These are phyloP conservation scores for Druceiella hillmani DNA, from an alignment of 2,888 invertebrate genomes.

Conservation along the genomic window DNA sequence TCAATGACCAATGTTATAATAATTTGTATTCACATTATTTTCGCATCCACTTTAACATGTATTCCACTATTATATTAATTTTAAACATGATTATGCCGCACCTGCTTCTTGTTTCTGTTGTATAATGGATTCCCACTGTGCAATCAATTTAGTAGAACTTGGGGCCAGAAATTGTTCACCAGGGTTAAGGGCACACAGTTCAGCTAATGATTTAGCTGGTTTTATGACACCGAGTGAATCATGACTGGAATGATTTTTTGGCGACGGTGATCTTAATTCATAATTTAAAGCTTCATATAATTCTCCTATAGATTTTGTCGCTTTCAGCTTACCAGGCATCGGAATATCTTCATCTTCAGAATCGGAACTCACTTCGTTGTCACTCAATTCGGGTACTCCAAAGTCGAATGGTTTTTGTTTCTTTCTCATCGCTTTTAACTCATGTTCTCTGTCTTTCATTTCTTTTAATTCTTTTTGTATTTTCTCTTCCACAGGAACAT, in stretches of 20 bases:
- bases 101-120: constrained; percentile 56
- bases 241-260: constrained; percentile 41
- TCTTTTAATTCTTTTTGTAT: constrained; percentile 83
- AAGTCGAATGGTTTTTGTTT: constrained; percentile 58
- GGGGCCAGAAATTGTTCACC: constrained; percentile 60
- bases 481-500: constrained; percentile 81
- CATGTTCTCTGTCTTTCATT: constrained; percentile 76
- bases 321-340: constrained; percentile 55
- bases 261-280: constrained; percentile 44
- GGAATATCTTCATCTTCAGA: constrained; percentile 56
- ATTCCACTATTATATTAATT: constrained; percentile 5
- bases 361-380: constrained; percentile 52
- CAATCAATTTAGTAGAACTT: constrained; percentile 66
- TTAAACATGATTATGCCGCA: constrained; percentile 34
- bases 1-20: too few species aligned
- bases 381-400: constrained; percentile 52
- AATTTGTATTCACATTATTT: too few species aligned
- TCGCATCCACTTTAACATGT: constrained; percentile 9
- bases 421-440: constrained; percentile 65
- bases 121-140: constrained; percentile 77
- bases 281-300: constrained; percentile 55
- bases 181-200: constrained; percentile 60
- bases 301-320: constrained; percentile 63
- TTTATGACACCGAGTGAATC: constrained; percentile 51
- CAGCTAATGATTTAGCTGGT: constrained; percentile 63